Base-by-base conservation (phyloP, 2,113 vertebrate species). In the Falco punctatus region DNA sequence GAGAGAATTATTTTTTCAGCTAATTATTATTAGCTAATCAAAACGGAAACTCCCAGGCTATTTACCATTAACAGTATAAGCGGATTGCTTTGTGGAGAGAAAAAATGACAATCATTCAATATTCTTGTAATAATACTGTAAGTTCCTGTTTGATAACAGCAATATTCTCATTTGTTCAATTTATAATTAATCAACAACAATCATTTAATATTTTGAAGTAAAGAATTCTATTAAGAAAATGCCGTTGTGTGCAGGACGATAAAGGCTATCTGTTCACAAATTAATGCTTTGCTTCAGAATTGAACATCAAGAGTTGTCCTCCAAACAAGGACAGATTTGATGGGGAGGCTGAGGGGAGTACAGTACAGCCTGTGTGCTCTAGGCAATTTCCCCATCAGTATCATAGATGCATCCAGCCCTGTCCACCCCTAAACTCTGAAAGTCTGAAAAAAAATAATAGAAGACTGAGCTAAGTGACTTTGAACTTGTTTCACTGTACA, bases 231-330 rank as follows among this genome's bases (percentile, higher is more conserved):
- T 85, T 90, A 91, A 72, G 73, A 90, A 77, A 91, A 65, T 3
- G 5, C 4, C 0, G 0, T 65, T 93, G 74, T 85, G 73, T 75
- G 58, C 74, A 86, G 27, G 32, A 80, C 49, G 85, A 95, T 88
- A 89, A 75, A 93, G 62, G 54, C 58, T 94, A 65, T 96, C 77
- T 91, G 69, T 87, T 93, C 78, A 77, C 48, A 85, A 91, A 89
- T 82, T 92, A 95, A 93, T 85, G 81, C 71, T 85, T 49, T 49
- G 49, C 73, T 96, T 95, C 71, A 88, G 77, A 81, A 94, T 85
- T 88, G 90, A 92, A 83, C 67, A 91, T 74, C 71, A 80, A 65
- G 71, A 69, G 67, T 12, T 90, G 85, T 80, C 94, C 90, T 97
- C 67, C 69, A 91, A 92, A 94, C 59, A 92, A 93, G 71, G 86